Base-by-base conservation (phyloP, 2,888 invertebrate species). In the Stratiomys singularior region DNA sequence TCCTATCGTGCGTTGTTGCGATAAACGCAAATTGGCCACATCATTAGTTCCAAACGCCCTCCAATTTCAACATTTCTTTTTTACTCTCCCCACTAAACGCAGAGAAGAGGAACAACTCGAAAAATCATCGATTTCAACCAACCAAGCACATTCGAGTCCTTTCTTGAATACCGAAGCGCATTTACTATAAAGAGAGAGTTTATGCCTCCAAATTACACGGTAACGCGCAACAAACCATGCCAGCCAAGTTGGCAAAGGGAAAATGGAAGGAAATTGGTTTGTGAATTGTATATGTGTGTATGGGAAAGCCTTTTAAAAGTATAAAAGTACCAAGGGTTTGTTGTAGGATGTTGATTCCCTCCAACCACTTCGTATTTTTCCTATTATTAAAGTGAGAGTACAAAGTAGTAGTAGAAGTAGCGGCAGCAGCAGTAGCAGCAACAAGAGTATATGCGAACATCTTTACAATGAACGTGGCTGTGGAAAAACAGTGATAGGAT, bases 11-110 rank as follows among this genome's bases (percentile, higher is more conserved):
- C 37, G 60, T 58, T 30, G 18, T 44, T 23, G 74, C 58, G 74
- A 74, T 76, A 64, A 76, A 76, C 63, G 47, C 76, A 76, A 76
- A 76, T 76, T 76, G 76, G 76, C 76, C 76, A 76, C 76, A 76
- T 76, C 76, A 76, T 76, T 76, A 76, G 76, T 76, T 76, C 37
- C 74, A 23, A 64, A 60, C 46, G 47, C 76, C 46, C 76, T 52
- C 52, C 15, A 13, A 13, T 18, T 52, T 15, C 15, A 9, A 52
- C 30, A 21, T 47, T 69, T 47, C 69, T 21, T 47, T 69, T 47
- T 47, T n/a, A 47, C 18, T 69, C 37, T 52, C 15, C 52, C 15
- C 4, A 52, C 3, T 15, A 52, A 52, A 4, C 52, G 4, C 52
- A 52, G 15, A n/a, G 11, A n/a, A 66, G 15, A 66, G 18, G 21